Base-by-base conservation (phyloP, 2,888 invertebrate species). In the Plusia festucae region DNA sequence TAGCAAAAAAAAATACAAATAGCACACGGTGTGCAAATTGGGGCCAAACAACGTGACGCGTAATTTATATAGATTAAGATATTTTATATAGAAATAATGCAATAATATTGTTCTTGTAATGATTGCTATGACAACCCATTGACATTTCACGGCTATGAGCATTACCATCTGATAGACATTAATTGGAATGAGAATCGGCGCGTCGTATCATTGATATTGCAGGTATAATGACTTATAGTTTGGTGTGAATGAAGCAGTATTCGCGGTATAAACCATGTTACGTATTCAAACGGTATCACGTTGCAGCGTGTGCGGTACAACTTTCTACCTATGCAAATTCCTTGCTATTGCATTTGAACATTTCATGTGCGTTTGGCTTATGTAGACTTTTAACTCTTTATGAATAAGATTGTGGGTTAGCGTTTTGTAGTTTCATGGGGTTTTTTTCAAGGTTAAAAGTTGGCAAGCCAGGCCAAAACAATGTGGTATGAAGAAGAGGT, bases 251-350 rank as follows among this genome's bases (percentile, higher is more conserved):
- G 62, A 16, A 59, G 61, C 68, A 60, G 63, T 66, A 68, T 65
- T 73, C 52, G 60, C 40, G 57, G 82, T 82, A 85, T 83, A 84
- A 80, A 74, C 63, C 79, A 70, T 71, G 85, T 90, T 92, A 90
- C 82, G 88, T 91, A 93, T 93, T 89, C 92, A 89, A 80, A 81
- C 80, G 80, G 87, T 90, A 89, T 87, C 82, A 82, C 84, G 68
- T 77, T 79, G 78, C 82, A 76, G 76, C 77, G 76, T 75, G 73
- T 69, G 79, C 78, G 79, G 51, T 60, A 85, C 84, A 88, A 85
- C 87, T 87, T 46, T 79, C 83, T 89, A 88, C 86, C 86, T 90
- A 92, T 92, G 91, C 90, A 89, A 91, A 91, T 91, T 57, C 40
- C 56, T 85, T 84, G 82, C 85, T 87, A 89, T 88, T 90, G 88